Conservation (phyloP, 2,888 invertebrate genomes). For the Piscicola geometra region DNA sequence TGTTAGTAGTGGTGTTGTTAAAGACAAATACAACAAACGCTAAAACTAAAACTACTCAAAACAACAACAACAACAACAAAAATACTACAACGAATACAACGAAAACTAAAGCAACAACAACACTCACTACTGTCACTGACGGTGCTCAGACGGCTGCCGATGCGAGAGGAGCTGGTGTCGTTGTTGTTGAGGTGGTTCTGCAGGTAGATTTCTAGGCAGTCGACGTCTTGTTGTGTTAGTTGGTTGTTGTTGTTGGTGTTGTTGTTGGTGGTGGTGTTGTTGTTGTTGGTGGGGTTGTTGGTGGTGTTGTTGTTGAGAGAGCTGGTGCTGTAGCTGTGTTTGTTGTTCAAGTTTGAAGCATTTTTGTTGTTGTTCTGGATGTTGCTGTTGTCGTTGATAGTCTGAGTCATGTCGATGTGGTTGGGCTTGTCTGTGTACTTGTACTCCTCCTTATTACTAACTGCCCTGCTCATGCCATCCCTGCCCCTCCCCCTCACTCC, state of each 20-base stretch:
- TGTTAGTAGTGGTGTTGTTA: not conserved
- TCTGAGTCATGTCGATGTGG: not conserved
- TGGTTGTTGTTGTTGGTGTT: not conserved
- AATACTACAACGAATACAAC: not conserved
- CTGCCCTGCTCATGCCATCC: not conserved
- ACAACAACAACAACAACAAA: not conserved
- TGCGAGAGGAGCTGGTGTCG: not conserved
- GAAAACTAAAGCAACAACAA: not conserved
- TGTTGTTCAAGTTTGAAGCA: not conserved
- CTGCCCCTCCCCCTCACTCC: no score
- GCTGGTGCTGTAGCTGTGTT: constrained; percentile 14
- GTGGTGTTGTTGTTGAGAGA: not conserved
- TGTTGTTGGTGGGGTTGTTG: not conserved
- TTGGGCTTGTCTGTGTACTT: no score
- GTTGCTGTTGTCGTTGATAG: not conserved
- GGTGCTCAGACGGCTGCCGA: not conserved
- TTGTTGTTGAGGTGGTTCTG: not conserved
- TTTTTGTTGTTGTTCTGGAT: not conserved
- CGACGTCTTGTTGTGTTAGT: not conserved
- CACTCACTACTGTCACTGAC: not conserved
- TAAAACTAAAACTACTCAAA: not conserved
- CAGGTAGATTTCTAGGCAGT: not conserved
- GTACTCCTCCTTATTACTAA: not conserved
- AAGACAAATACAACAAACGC: not conserved
- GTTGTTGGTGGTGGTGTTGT: not conserved